These are phyloP conservation scores for Marronus borbonicus DNA, from an alignment of 2,888 invertebrate species.

Conservation along the genomic window DNA sequence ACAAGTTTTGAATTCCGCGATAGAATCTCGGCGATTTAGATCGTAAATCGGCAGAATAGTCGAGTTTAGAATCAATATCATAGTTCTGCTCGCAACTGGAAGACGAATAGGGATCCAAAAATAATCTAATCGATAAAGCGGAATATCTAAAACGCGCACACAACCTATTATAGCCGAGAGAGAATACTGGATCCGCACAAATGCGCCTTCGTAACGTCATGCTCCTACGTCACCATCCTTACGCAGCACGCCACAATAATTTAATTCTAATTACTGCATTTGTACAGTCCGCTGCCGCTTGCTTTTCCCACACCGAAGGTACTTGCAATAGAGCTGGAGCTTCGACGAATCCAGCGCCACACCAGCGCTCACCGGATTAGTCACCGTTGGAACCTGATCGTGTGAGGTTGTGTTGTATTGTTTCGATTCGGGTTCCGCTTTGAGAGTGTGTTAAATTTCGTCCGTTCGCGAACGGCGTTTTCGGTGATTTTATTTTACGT, in stretches of 20 bases:
- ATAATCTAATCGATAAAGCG: constrained; percentile 28
- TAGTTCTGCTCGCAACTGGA: too few relatives aligned
- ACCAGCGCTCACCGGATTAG: constrained; percentile 17
- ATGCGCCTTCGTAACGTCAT: not conserved
- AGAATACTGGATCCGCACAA: constrained; percentile 8
- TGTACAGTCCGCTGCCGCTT: not conserved
- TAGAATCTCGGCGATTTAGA: too few relatives aligned
- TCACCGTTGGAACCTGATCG: not conserved
- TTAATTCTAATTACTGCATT: constrained; percentile 11
- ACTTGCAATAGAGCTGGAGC: not conserved
- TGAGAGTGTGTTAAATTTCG: too few relatives aligned
- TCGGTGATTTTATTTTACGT: constrained; percentile 21
- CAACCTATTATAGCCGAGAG: constrained; percentile 2
- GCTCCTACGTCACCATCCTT: constrained; percentile 15
- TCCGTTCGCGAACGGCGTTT: not conserved
- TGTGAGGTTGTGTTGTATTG: not conserved
- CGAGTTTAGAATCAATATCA: constrained; percentile 18
- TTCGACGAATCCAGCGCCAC: constrained; percentile 6
- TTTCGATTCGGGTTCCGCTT: not conserved
- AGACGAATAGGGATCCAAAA: constrained; percentile 3
- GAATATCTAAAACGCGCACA: not conserved
- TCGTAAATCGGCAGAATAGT: too few relatives aligned
- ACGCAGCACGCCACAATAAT: constrained; percentile 20
- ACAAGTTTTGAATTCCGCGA: too few relatives aligned
- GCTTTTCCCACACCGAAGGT: constrained; percentile 23